Evolutionary conservation across 2,113 vertebrate species (phyloP), one percentile per base, ranked within the genome.

Genomic region (Cottus gobio): DNA sequence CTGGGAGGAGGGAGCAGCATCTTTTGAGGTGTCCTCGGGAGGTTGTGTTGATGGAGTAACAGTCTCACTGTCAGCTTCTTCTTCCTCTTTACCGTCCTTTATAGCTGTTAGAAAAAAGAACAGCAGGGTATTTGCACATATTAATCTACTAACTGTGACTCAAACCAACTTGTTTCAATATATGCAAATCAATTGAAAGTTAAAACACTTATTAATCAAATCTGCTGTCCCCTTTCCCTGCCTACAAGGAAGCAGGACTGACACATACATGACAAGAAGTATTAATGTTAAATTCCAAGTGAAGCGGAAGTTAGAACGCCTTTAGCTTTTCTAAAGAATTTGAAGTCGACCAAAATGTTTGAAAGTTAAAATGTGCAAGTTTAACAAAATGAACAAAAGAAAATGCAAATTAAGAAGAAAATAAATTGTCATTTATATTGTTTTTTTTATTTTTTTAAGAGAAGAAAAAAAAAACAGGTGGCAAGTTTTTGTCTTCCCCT

Each of bases 371-470:
- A 68, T 89, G 77, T 90, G 84, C 86, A 91, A n/a, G n/a, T n/a
- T n/a, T n/a, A n/a, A 92, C 86, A 78, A 92, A 90, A 91, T 76
- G 39, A 87, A 80, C 13, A 85, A 79, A 85, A 80, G 46, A 79
- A 83, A 72, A 89, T 87, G 71, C 72, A 86, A 91, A 92, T 84
- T 83, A 86, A 71, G 15, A 2, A 92, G 80, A 92, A 3, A 0
- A 89, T 90, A 83, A 92, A 94, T 92, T 83, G 72, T 88, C 86
- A 89, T 83, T 82, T 83, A 87, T 85, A 77, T 91, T 84, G 85
- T 74, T 57, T 71, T 87, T 69, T 83, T 79, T n/a, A n/a, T 10
- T 61, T 60, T 60, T 22, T 26, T 30, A 79, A 75, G 63, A 79
- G 74, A 57, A 80, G 68, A 71, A 52, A 80, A 31, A 66, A 75